Conservation (phyloP, 2,888 invertebrate genomes). For the Scaptomyza flava region DNA sequence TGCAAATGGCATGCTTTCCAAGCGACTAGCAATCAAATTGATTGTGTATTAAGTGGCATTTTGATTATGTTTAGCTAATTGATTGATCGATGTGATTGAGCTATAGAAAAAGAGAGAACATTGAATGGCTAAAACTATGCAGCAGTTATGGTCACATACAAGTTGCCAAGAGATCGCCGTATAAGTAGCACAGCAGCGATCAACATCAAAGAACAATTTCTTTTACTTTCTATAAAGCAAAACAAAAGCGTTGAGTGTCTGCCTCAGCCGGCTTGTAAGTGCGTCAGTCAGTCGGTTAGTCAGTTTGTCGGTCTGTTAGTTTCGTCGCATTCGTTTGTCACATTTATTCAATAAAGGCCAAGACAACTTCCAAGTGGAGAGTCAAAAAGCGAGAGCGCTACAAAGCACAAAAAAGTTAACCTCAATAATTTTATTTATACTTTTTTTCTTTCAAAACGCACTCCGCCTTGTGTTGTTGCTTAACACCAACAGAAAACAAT, state of each 20-base stretch:
- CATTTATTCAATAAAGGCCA: constrained; percentile 79
- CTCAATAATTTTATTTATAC: constrained; percentile 44
- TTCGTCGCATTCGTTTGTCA: constrained; percentile 65
- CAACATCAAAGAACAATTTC: constrained; percentile 71
- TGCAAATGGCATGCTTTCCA: constrained; percentile 69
- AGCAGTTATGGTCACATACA: constrained; percentile 22
- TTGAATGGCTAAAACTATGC: constrained; percentile 8
- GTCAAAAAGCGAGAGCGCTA: constrained; percentile 71
- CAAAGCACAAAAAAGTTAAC: constrained; percentile 67
- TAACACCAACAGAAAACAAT: constrained; percentile 56
- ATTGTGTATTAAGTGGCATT: constrained; percentile 40
- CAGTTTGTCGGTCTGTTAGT: constrained; percentile 54
- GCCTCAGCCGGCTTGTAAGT: constrained; percentile 22
- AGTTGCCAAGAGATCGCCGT: constrained; percentile 24
- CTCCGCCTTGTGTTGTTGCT: constrained; percentile 67
- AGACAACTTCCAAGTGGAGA: constrained; percentile 58
- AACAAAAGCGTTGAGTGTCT: constrained; percentile 52
- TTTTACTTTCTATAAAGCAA: constrained; percentile 76
- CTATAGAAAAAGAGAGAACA: constrained; percentile 13
- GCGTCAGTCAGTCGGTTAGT: constrained; percentile 36
- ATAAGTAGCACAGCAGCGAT: constrained; percentile 62
- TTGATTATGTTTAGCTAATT: constrained; percentile 65
- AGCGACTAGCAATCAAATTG: constrained; percentile 45
- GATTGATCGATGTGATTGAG: constrained; percentile 60
- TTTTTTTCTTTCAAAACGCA: constrained; percentile 61